Percentiles rank a stretch among this genome's conserved stretches.
Conservation (phyloP, 2,113 vertebrate species). For the Stigmatopora argus region DNA sequence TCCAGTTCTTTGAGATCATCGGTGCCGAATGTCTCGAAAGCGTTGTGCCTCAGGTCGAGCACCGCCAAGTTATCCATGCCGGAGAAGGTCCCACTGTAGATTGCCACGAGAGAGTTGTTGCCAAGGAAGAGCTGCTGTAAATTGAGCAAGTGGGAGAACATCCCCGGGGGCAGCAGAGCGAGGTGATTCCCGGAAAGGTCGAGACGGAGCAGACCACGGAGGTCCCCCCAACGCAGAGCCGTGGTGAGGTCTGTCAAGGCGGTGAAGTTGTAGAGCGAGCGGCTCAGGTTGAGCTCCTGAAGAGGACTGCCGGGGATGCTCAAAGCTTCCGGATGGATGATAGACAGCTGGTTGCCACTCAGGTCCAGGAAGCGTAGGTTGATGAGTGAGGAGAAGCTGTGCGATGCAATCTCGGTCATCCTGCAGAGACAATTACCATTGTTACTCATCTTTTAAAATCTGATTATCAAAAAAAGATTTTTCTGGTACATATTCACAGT, state of each 20-base stretch:
- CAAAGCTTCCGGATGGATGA: slow-evolving; percentile 72
- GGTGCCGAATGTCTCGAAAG: slow-evolving; percentile 45
- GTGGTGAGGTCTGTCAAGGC: slow-evolving; percentile 56
- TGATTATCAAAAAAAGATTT: background rate
- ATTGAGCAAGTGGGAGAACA: slow-evolving; percentile 46
- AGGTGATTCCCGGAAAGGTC: slow-evolving; percentile 66
- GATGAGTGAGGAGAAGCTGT: slow-evolving; percentile 61
- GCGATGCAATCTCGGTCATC: slow-evolving; percentile 64
- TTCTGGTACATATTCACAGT: background rate
- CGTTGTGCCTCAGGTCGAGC: slow-evolving; percentile 68
- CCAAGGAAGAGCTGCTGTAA: slow-evolving; percentile 59
- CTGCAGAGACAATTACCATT: slow-evolving; percentile 51
- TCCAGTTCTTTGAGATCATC: slow-evolving; percentile 64
- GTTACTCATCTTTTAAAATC: slow-evolving; percentile 10
- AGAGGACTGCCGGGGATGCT: slow-evolving; percentile 64
- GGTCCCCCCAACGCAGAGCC: slow-evolving; percentile 56
- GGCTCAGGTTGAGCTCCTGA: slow-evolving; percentile 72
- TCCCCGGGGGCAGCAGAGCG: slow-evolving; percentile 48
- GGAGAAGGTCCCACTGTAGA: slow-evolving; percentile 68
- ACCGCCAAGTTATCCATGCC: slow-evolving; percentile 57
- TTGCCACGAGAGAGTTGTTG: slow-evolving; percentile 68
- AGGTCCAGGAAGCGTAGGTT: slow-evolving; percentile 67
- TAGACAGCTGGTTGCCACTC: slow-evolving; percentile 63
- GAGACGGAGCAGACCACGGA: slow-evolving; percentile 48
- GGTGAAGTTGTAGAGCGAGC: slow-evolving; percentile 64